Evolutionary conservation across 2,888 invertebrate genomes (phyloP), one percentile per base, ranked within the genome.

Genomic region (Dryocosmus kuriphilus): DNA sequence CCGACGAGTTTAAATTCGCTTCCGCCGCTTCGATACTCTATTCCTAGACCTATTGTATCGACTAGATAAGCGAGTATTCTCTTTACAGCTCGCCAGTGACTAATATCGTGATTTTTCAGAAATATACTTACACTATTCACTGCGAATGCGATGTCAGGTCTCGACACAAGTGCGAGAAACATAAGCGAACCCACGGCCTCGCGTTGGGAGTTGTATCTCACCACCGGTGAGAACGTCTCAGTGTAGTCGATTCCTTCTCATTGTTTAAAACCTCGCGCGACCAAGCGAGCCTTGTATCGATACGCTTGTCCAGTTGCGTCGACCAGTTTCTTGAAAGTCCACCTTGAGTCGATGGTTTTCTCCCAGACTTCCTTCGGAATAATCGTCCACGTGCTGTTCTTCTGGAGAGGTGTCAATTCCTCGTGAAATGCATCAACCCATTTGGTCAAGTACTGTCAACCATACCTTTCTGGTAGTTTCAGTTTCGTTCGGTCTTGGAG

Each of bases 91-190:
- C n/a, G n/a, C n/a, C n/a, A n/a, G n/a, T n/a, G n/a, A n/a, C n/a
- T n/a, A n/a, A n/a, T n/a, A n/a, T n/a, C n/a, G n/a, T n/a, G n/a
- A n/a, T n/a, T n/a, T n/a, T n/a, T n/a, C n/a, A n/a, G n/a, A n/a
- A n/a, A n/a, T n/a, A n/a, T n/a, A n/a, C n/a, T n/a, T n/a, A n/a
- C n/a, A n/a, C n/a, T n/a, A n/a, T n/a, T n/a, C n/a, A n/a, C n/a
- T n/a, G n/a, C n/a, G n/a, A n/a, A n/a, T n/a, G n/a, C n/a, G n/a
- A 85, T 83, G 30, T 86, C 82, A 0, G 84, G 82, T 0, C 82
- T 41, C 4, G 83, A 79, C 0, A 84, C 81, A 0, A 75, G 38
- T 0, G 85, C 62, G 24, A 85, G 30, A 85, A n/a, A n/a, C n/a
- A n/a, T n/a, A n/a, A n/a, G n/a, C n/a, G n/a, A n/a, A n/a, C n/a